phyloP scores from a whole-genome alignment of 1,140 invertebrate genomes.

The Trinorchestia longiramus region DNA sequence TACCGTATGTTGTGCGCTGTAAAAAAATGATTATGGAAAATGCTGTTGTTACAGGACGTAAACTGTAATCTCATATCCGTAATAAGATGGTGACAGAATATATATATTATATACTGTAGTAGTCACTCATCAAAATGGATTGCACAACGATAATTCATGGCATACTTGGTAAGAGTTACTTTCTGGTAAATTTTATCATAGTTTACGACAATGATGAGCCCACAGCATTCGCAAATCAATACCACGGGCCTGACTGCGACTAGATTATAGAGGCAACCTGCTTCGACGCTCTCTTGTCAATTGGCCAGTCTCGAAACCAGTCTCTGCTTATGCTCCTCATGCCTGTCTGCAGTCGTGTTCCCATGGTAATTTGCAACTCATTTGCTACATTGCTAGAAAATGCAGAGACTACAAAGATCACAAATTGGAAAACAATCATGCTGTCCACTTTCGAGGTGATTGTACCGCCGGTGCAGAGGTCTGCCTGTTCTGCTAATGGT shows the following conservation, averaged over 20 bases:
- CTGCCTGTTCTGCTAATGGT: neutral
- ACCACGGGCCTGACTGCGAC: neutral
- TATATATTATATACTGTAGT: neutral
- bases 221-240: neutral
- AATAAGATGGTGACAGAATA: neutral
- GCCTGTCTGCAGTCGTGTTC: neutral
- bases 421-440: neutral
- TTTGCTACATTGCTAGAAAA: neutral
- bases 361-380: neutral
- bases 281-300: neutral
- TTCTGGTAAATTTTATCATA: neutral
- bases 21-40: neutral
- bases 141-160: neutral
- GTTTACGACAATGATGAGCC: neutral
- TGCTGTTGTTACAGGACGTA: neutral
- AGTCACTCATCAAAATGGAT: neutral
- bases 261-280: neutral
- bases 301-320: neutral
- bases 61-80: neutral
- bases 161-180: neutral
- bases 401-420: neutral
- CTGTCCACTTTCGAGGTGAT: neutral
- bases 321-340: neutral
- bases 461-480: neutral
- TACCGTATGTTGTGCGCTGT: neutral